phyloP scores from a whole-genome alignment of 2,113 vertebrate species.

The Rhineura floridana region DNA sequence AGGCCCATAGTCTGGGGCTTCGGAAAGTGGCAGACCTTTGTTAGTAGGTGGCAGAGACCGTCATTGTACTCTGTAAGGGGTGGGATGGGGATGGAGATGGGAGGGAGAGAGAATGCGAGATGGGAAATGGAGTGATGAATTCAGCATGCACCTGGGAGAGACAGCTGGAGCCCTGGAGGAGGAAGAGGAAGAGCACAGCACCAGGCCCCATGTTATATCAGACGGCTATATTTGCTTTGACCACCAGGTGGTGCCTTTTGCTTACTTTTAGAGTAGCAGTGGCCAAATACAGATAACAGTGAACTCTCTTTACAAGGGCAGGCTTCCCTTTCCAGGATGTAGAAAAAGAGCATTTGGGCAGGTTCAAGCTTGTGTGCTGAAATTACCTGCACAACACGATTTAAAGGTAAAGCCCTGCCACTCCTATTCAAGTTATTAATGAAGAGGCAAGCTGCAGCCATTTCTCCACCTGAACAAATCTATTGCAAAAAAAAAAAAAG shows the following conservation, averaged over 20 bases:
- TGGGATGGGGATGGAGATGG: slow-evolving; percentile 27
- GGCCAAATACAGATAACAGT: neutral
- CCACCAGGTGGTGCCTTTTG: neutral
- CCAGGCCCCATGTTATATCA: neutral
- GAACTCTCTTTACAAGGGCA: neutral
- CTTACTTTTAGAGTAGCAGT: neutral
- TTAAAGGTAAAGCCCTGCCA: neutral
- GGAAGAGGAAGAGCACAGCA: accelerated
- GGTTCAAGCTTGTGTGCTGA: neutral
- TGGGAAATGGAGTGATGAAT: slow-evolving; percentile 49
- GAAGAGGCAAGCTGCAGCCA: too few relatives aligned
- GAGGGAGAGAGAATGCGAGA: slow-evolving; percentile 66
- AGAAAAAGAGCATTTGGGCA: neutral
- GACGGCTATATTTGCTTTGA: neutral
- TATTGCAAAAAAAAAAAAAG: too few relatives aligned
- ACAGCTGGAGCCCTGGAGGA: neutral
- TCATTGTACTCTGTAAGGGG: slow-evolving; percentile 83
- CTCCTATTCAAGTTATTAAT: neutral
- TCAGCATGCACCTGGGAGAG: slow-evolving; percentile 55
- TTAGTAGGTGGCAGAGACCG: slow-evolving; percentile 92
- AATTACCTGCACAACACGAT: too few relatives aligned
- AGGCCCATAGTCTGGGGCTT: slow-evolving; percentile 93
- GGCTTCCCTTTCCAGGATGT: neutral
- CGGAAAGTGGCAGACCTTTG: slow-evolving; percentile 79
- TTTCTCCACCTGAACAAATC: too few relatives aligned